Evolutionary conservation across 2,888 invertebrate species (phyloP).

Genomic region (Notodonta ziczac): DNA sequence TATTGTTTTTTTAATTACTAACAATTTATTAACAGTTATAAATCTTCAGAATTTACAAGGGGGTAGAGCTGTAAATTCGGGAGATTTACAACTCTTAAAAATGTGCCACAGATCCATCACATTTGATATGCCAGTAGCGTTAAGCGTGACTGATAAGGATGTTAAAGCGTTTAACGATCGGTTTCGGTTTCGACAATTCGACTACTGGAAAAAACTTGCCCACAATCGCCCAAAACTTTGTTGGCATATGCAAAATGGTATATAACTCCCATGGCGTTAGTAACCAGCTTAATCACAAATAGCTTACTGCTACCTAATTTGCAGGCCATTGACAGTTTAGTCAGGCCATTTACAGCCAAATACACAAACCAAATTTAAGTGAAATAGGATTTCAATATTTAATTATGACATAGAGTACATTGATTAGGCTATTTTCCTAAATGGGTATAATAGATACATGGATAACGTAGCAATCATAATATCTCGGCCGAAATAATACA

Average conservation of each 20-base stretch:
- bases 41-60: conserved; percentile 4
- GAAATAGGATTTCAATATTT: no score
- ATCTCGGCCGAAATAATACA: conserved; percentile 23
- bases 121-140: conserved; percentile 2
- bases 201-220: not conserved
- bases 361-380: no score
- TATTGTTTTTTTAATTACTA: conserved; percentile 3
- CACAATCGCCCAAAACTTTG: no score
- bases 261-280: no score
- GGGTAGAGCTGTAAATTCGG: not conserved
- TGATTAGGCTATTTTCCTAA: no score
- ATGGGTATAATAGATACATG: no score
- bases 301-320: no score
- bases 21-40: not conserved
- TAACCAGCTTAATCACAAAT: no score
- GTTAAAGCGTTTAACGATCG: not conserved
- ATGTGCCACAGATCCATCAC: conserved; percentile 1
- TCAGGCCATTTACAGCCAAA: no score
- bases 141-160: not conserved
- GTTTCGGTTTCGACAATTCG: not conserved
- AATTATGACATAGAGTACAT: no score
- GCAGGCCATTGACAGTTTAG: no score
- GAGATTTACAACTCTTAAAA: conserved; percentile 4
- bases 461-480: not conserved
- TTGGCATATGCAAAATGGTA: no score